These are phyloP conservation scores for Laticauda laticaudata DNA, from an alignment of 2,113 vertebrate species.

Conservation along the genomic window DNA sequence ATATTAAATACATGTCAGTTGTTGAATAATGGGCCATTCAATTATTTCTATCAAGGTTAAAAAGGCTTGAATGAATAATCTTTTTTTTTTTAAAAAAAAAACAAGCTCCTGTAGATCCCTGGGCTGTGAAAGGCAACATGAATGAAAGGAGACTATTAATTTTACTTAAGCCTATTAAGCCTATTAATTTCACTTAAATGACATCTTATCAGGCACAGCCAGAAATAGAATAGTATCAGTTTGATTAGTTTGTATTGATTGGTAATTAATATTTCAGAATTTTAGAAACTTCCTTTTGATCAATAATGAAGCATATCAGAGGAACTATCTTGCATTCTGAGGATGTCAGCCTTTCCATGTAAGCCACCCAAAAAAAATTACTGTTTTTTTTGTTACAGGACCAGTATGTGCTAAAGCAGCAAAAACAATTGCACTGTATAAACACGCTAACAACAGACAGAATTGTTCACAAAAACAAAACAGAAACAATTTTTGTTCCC, in stretches of 20 bases:
- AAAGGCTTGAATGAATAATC: background rate
- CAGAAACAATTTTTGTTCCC: background rate
- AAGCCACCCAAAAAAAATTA: background rate
- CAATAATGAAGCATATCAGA: background rate
- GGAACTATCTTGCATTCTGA: background rate
- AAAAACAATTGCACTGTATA: background rate
- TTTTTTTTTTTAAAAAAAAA: background rate
- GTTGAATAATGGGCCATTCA: background rate
- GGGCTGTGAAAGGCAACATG: background rate
- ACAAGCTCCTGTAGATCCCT: background rate
- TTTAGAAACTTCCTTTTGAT: background rate
- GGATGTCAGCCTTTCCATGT: background rate
- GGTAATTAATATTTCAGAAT: background rate
- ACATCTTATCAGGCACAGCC: background rate
- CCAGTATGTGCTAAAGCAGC: background rate
- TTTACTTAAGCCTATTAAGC: background rate
- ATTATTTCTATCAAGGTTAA: background rate
- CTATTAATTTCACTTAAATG: background rate
- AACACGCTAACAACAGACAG: background rate
- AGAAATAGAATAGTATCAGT: background rate
- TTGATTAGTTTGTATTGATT: background rate
- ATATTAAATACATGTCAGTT: background rate
- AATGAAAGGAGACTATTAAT: background rate
- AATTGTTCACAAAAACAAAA: background rate
- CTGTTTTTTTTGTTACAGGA: background rate